Conservation (phyloP, 2,113 vertebrate species). For the Rattus norvegicus region GRCr8 NC_086019.1:117862001-117862500, state of each 20-base stretch:
- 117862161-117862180: not conserved
- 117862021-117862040: not conserved
- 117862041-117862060: not conserved
- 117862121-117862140: not conserved
- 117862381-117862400: not conserved
- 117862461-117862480: no score
- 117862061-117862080: not conserved
- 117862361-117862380: not conserved
- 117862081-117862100: not conserved
- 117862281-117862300: not conserved
- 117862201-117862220: not conserved
- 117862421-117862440: no score
- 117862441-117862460: no score
- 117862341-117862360: not conserved
- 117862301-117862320: not conserved
- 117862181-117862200: not conserved
- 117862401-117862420: no score
- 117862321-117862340: not conserved
- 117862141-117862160: not conserved
- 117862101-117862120: not conserved
- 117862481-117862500: no score
- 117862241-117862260: not conserved
- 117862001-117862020: not conserved
- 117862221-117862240: not conserved
- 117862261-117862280: not conserved